Conservation (phyloP, 2,888 invertebrate genomes). For the Metalampra italica region DNA sequence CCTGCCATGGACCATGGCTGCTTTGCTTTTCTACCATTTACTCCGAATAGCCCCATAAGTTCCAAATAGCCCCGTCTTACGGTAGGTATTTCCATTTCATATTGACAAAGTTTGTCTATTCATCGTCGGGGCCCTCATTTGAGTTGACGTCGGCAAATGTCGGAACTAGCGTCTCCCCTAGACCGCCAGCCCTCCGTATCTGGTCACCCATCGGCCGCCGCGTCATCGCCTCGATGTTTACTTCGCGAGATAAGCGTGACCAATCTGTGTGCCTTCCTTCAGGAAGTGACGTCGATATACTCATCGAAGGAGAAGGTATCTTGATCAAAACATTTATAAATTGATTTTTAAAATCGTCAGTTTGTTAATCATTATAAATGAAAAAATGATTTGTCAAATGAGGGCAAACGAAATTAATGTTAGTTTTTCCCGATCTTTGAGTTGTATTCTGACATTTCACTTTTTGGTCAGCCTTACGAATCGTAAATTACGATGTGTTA, state of each 20-base stretch:
- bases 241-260: slow-evolving; percentile 58
- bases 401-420: too few relatives aligned
- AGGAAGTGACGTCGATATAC: slow-evolving; percentile 27
- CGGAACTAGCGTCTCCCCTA: neutral
- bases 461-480: too few relatives aligned
- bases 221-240: slow-evolving; percentile 40
- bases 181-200: neutral
- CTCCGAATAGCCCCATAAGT: too few relatives aligned
- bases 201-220: slow-evolving; percentile 12
- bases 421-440: too few relatives aligned
- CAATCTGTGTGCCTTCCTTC: slow-evolving; percentile 45
- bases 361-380: too few relatives aligned
- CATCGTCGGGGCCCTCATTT: slow-evolving; percentile 1
- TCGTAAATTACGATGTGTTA: too few relatives aligned
- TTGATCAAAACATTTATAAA: neutral
- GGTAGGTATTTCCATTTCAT: neutral
- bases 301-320: neutral
- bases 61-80: too few relatives aligned
- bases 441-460: too few relatives aligned
- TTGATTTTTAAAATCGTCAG: too few relatives aligned
- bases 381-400: too few relatives aligned
- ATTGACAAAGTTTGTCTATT: neutral
- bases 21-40: too few relatives aligned
- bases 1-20: too few relatives aligned
- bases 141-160: slow-evolving; percentile 2